These are phyloP conservation scores for Heliconius ethilla DNA, from an alignment of 2,888 invertebrate genomes.

Conservation along the genomic window DNA sequence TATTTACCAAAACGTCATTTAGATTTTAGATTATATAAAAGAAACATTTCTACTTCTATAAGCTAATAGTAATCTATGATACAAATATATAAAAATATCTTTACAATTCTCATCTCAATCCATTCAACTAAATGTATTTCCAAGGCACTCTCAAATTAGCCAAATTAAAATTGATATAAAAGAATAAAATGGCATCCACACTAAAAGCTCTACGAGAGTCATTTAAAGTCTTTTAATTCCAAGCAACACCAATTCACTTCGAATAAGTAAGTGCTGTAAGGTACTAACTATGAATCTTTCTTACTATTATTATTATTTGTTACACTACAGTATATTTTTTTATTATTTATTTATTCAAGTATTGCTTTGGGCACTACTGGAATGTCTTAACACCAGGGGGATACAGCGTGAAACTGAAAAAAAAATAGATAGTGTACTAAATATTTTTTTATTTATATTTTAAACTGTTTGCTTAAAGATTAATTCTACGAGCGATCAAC, in stretches of 20 bases:
- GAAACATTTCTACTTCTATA: not conserved
- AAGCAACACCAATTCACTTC: slow-evolving; percentile 5
- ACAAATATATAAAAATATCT: not conserved
- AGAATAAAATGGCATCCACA: not conserved
- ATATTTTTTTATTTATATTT: slow-evolving; percentile 1
- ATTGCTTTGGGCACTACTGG: no score
- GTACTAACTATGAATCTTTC: not conserved
- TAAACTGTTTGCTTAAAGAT: slow-evolving; percentile 7
- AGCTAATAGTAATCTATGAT: not conserved
- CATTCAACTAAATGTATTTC: not conserved
- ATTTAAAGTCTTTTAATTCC: slow-evolving; percentile 8
- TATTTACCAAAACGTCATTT: no score
- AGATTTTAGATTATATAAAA: no score
- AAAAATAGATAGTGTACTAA: not conserved
- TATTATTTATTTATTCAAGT: no score
- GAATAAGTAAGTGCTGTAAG: slow-evolving; percentile 16
- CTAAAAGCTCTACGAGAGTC: not conserved
- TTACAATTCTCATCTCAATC: not conserved
- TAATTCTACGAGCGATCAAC: slow-evolving; percentile 13
- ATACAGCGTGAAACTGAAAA: no score
- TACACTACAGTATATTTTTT: no score
- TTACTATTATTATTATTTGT: slow-evolving; percentile 2
- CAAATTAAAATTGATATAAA: not conserved
- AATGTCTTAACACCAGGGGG: no score
- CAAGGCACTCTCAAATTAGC: not conserved